phyloP scores from a whole-genome alignment of 2,888 invertebrate species.

The Rhyacophila evoluta region DNA sequence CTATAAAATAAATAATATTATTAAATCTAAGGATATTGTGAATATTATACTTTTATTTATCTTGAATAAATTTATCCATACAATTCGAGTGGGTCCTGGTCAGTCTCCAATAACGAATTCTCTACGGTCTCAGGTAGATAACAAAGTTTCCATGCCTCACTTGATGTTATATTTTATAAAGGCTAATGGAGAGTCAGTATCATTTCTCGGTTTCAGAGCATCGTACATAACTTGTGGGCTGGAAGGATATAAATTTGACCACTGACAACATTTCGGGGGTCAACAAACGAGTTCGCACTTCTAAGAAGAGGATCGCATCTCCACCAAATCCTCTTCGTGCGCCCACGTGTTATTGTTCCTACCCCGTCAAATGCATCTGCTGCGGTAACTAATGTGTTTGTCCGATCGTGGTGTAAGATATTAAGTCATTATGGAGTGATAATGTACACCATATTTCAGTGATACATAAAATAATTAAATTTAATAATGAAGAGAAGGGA shows the following conservation, averaged over 20 bases:
- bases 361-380: neutral
- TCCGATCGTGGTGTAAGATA: neutral
- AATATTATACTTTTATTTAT: neutral
- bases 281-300: constrained; percentile 15
- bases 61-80: neutral
- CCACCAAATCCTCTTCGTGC: neutral
- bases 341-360: neutral
- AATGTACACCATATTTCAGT: no score
- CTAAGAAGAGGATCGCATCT: neutral
- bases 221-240: neutral
- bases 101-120: neutral
- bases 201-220: neutral
- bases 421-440: neutral
- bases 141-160: neutral
- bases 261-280: constrained; percentile 7
- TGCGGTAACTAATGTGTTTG: neutral
- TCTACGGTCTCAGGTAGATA: neutral
- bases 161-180: constrained; percentile 8
- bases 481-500: no score
- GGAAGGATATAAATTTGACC: constrained; percentile 2
- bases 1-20: neutral
- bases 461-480: neutral
- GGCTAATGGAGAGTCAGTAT: constrained; percentile 10
- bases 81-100: neutral
- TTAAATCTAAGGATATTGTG: neutral